Conservation (phyloP, 2,113 vertebrate species). For the Pungitius pungitius region DNA sequence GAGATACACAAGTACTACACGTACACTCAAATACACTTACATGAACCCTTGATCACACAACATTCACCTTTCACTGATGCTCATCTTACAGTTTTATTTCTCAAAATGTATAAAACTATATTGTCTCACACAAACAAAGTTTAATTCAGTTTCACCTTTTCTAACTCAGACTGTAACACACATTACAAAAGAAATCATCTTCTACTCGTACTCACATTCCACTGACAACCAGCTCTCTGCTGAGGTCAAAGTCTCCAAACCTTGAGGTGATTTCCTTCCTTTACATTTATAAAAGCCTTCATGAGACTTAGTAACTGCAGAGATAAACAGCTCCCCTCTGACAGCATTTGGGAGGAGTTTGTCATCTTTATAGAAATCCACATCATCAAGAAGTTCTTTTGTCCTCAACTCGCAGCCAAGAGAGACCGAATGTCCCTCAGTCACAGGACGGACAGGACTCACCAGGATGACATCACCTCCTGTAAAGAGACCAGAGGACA, state of each 20-base stretch:
- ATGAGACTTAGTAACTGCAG: constrained; percentile 47
- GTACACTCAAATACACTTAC: too few relatives aligned
- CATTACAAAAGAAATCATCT: background rate
- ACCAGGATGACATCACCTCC: constrained; percentile 26
- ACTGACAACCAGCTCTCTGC: constrained; percentile 52
- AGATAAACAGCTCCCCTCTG: constrained; percentile 30
- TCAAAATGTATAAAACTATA: background rate
- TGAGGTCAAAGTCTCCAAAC: constrained; percentile 23
- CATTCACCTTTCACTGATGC: too few relatives aligned
- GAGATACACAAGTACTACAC: too few relatives aligned
- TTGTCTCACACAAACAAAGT: background rate
- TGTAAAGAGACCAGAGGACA: constrained; percentile 17
- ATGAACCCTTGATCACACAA: background rate
- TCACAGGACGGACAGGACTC: constrained; percentile 53
- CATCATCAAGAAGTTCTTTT: accelerated
- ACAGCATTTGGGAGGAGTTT: constrained; percentile 31
- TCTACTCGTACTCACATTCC: background rate
- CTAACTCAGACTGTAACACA: background rate
- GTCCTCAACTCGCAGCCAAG: constrained; percentile 28
- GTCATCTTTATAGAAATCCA: constrained; percentile 45
- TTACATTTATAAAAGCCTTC: constrained; percentile 58
- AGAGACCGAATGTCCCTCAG: constrained; percentile 49
- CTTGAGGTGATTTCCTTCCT: background rate
- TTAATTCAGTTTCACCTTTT: background rate
- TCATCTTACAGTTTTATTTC: too few relatives aligned